Conservation (phyloP, 2,888 invertebrate species). For the Craniophora ligustri region DNA sequence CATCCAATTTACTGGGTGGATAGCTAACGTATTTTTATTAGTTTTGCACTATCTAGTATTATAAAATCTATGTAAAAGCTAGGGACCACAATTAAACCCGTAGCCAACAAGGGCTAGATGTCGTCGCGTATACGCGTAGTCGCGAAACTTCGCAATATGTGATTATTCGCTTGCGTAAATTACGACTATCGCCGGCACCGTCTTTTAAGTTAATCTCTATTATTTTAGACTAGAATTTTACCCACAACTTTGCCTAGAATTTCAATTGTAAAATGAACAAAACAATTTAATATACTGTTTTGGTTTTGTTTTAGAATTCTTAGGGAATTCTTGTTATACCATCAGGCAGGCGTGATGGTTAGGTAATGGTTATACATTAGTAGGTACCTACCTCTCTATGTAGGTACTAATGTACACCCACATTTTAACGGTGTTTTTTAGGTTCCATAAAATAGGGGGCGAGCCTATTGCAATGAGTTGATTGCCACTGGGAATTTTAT, state of each 20-base stretch:
- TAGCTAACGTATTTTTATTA: slow-evolving; percentile 4
- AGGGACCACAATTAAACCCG: slow-evolving; percentile 69
- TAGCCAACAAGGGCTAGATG: slow-evolving; percentile 66
- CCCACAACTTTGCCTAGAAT: slow-evolving; percentile 20
- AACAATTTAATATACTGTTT: slow-evolving; percentile 13
- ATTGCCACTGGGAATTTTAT: too few species aligned
- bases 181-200: slow-evolving; percentile 59
- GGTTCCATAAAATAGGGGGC: too few species aligned
- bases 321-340: slow-evolving; percentile 7
- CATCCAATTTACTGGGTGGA: too few species aligned
- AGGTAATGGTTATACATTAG: too few species aligned
- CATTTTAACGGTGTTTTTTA: too few species aligned
- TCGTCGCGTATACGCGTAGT: slow-evolving; percentile 59
- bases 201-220: slow-evolving; percentile 61
- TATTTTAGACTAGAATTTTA: slow-evolving; percentile 50
- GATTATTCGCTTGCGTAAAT: slow-evolving; percentile 71
- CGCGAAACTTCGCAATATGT: slow-evolving; percentile 58
- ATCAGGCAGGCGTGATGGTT: too few species aligned
- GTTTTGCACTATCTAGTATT: slow-evolving; percentile 35
- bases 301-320: slow-evolving; percentile 30
- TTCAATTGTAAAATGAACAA: slow-evolving; percentile 37
- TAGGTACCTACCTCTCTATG: too few species aligned
- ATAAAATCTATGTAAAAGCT: slow-evolving; percentile 42
- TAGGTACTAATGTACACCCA: too few species aligned
- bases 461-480: too few species aligned